phyloP scores from a whole-genome alignment of 2,113 vertebrate genomes.

The Chelonoidis abingdonii region DNA sequence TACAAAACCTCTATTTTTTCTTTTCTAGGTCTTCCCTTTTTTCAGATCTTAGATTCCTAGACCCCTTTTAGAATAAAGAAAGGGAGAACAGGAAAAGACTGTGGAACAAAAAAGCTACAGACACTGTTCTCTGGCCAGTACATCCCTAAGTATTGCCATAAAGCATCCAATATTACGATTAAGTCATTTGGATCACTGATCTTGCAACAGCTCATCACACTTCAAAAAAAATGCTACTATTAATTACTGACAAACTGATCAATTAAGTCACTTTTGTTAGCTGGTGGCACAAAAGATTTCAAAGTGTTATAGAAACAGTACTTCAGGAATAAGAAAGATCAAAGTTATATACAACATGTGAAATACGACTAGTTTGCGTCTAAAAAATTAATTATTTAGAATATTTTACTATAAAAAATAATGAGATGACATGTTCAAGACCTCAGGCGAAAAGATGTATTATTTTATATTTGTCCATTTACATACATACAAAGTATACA shows the following conservation, averaged over 20 bases:
- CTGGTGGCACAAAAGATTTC: neutral
- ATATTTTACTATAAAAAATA: neutral
- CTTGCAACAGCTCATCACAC: neutral
- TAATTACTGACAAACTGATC: fast-evolving
- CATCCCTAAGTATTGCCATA: neutral
- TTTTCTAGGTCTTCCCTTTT: too few relatives aligned
- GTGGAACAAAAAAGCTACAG: too few relatives aligned
- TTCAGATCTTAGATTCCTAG: neutral
- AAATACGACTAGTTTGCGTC: neutral
- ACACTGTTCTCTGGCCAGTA: neutral
- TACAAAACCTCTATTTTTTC: neutral
- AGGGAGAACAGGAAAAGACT: neutral
- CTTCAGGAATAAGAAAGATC: neutral
- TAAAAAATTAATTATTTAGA: neutral
- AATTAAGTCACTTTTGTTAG: neutral
- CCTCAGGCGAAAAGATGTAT: neutral
- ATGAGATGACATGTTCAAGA: neutral
- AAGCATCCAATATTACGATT: neutral
- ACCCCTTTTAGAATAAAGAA: neutral
- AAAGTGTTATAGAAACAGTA: fast-evolving
- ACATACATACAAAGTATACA: neutral
- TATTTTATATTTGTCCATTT: neutral
- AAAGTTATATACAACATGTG: neutral
- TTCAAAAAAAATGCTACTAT: neutral
- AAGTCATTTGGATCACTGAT: fast-evolving